phyloP scores from a whole-genome alignment of 2,797 vertebrate species.

The Carduelis carduelis region DNA sequence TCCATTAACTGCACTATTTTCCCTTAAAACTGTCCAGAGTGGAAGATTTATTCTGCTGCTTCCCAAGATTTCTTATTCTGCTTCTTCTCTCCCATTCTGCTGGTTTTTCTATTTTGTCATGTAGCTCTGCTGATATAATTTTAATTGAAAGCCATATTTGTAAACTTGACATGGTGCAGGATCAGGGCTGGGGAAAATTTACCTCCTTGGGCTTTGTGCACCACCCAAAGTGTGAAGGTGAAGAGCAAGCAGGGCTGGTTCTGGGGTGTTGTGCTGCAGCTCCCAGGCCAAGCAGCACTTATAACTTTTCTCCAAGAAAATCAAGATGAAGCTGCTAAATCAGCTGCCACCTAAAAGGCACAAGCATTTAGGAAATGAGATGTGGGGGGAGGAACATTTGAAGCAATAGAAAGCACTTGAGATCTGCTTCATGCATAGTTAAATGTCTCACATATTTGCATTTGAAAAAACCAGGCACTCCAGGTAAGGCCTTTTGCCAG shows the following conservation, averaged over 20 bases:
- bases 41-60: not conserved
- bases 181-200: fast-evolving
- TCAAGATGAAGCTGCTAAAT: not conserved
- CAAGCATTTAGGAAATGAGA: not conserved
- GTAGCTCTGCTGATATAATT: not conserved
- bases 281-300: not conserved
- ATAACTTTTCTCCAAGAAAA: not conserved
- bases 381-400: not conserved
- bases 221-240: not conserved
- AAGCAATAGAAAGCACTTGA: not conserved
- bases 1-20: not conserved
- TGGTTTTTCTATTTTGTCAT: not conserved
- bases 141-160: not conserved
- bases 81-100: not conserved
- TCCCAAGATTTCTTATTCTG: not conserved
- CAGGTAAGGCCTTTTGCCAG: not conserved
- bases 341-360: not conserved
- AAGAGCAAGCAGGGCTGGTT: not conserved
- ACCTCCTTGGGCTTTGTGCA: not conserved
- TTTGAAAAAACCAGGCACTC: not conserved
- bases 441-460: not conserved
- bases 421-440: not conserved
- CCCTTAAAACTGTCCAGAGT: not conserved
- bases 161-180: not conserved
- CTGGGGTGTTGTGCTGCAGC: not conserved